Evolutionary conservation across 2,113 vertebrate genomes (phyloP), one percentile per base, ranked within the genome.

Genomic region (Rhinichthys klamathensis): DNA sequence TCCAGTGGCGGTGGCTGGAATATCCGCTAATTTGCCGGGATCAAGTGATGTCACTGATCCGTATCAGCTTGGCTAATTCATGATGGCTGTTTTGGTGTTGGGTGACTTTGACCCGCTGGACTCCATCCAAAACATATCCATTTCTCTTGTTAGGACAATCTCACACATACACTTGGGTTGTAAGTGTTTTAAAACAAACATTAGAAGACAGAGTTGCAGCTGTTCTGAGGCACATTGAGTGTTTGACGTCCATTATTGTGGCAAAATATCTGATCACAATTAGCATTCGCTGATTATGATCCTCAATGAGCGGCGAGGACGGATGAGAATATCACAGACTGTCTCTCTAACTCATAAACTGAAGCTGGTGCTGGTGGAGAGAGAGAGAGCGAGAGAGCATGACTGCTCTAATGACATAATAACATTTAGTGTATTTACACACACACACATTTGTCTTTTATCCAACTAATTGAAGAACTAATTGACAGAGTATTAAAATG

Each of bases 41-140:
- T 89, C 76, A 83, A 85, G 75, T 89, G 86, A 72, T 87, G 32
- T 49, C 10, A 16, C 32, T 81, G 85, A 85, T 86, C 87, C 27
- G 11, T 61, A 69, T 65, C 75, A 63, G 16, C 61, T 73, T 84
- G 18, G 72, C 35, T 85, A 75, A 87, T 88, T 88, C 80, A 88
- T 46, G 70, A 78, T 77, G 23, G 60, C 51, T 58, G 78, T 84
- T 15, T 12, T 1, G 46, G 87, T 85, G 75, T 87, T 74, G 80
- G 86, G 80, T 88, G 75, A 83, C 89, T 51, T 6, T 82, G 41
- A 72, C 65, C 35, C 7, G 27, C 70, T 86, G 89, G 84, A 83
- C 32, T 6, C 1, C 27, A 18, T 85, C 86, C 87, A 86, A 16
- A 60, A 35, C 60, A 86, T 84, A 77, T 85, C 18, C 9, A 23